These are phyloP conservation scores for Melanerpes aurifrons DNA, from an alignment of 2,113 vertebrate species.

Conservation along the genomic window DNA sequence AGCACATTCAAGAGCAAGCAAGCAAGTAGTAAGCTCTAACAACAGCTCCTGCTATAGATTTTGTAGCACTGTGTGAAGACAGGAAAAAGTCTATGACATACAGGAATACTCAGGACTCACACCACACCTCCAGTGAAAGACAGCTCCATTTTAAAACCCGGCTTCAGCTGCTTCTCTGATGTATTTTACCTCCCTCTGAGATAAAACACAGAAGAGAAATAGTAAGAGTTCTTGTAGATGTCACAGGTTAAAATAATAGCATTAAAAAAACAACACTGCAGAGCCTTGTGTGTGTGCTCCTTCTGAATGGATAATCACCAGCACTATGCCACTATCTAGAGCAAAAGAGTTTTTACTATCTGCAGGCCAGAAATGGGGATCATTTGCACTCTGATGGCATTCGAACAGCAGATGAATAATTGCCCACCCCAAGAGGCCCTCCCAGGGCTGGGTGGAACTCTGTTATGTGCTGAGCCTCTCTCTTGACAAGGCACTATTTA, in stretches of 20 bases:
- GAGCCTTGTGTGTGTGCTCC: neutral
- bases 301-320: neutral
- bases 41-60: neutral
- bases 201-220: constrained; percentile 12
- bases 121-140: neutral
- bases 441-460: neutral
- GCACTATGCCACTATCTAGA: neutral
- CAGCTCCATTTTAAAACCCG: neutral
- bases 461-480: neutral
- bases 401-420: neutral
- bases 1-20: neutral
- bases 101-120: neutral
- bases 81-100: neutral
- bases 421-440: neutral
- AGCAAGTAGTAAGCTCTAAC: neutral
- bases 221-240: neutral
- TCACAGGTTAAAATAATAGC: neutral
- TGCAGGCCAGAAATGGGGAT: neutral
- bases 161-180: neutral
- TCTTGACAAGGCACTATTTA: neutral
- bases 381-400: neutral
- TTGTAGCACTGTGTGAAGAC: neutral
- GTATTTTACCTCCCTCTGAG: neutral
- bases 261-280: neutral
- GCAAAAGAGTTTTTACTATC: neutral